A percentile compares a stretch with the other conserved stretches of the same genome.
These are phyloP conservation scores for Enteromius afrohamiltoni DNA, from an alignment of 2,797 vertebrate species.

Conservation along the genomic window DNA sequence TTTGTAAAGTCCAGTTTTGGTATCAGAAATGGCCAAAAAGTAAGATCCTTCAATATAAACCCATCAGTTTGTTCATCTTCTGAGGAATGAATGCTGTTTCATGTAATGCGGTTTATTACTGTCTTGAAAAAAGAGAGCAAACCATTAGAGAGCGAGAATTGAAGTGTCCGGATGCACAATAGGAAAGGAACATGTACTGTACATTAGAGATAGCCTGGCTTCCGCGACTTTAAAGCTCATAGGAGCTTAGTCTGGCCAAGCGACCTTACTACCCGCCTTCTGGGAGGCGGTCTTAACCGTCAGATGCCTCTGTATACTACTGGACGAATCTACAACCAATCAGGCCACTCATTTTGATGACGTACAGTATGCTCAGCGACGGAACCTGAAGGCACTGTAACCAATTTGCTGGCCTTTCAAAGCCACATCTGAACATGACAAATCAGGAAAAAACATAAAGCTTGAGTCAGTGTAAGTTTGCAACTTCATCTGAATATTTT, in stretches of 20 bases:
- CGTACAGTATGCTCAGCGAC: too few species aligned
- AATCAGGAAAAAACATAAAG: neutral
- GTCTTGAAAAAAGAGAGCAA: slow-evolving; percentile 10
- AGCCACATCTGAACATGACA: neutral
- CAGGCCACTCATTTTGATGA: too few species aligned
- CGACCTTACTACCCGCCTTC: too few species aligned
- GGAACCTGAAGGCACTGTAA: too few species aligned
- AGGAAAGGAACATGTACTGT: neutral
- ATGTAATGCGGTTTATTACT: too few species aligned
- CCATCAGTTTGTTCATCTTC: neutral
- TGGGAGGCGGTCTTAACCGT: too few species aligned
- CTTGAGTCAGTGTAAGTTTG: neutral
- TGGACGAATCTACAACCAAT: too few species aligned
- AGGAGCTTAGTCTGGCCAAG: too few species aligned
- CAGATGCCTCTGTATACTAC: too few species aligned
- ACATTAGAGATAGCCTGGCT: neutral
- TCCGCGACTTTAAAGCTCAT: too few species aligned
- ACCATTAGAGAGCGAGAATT: neutral
- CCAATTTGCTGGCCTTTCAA: neutral
- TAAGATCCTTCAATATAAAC: neutral
- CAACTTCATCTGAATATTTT: neutral
- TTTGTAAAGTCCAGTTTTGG: too few species aligned
- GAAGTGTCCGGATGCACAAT: neutral
- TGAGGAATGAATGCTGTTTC: slow-evolving; percentile 14
- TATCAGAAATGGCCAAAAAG: neutral